A percentile compares a stretch with the other conserved stretches of the same genome.
These are phyloP conservation scores for Amiota mariae DNA, from an alignment of 2,888 invertebrate species.

Conservation along the genomic window DNA sequence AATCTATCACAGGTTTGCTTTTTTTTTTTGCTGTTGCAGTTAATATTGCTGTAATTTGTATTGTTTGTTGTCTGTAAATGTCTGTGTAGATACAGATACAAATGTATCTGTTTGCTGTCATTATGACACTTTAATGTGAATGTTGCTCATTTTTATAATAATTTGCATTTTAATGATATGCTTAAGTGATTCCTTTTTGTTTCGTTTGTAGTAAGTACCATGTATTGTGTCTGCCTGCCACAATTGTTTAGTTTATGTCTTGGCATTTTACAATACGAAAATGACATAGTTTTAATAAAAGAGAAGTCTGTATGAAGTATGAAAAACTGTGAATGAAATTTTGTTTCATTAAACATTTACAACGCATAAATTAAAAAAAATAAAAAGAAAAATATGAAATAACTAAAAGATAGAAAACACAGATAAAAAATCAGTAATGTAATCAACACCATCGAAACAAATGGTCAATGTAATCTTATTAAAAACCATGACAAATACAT, in stretches of 20 bases:
- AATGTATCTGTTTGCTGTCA: slow-evolving; percentile 3
- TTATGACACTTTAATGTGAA: slow-evolving; percentile 29
- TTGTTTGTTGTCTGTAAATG: not conserved
- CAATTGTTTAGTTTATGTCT: not conserved
- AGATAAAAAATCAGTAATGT: not conserved
- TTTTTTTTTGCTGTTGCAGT: too few species aligned
- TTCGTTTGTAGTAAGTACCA: not conserved
- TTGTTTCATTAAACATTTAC: slow-evolving; percentile 20
- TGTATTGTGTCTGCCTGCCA: not conserved
- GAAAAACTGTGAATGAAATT: slow-evolving; percentile 20
- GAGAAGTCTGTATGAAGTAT: not conserved
- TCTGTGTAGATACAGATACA: slow-evolving; percentile 6
- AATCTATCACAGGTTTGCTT: not conserved
- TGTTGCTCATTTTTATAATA: slow-evolving; percentile 9
- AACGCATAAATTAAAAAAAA: slow-evolving; percentile 24
- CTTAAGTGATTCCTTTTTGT: slow-evolving; percentile 16
- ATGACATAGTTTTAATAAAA: too few species aligned
- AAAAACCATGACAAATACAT: not conserved
- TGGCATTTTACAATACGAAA: not conserved
- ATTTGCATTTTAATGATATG: slow-evolving; percentile 26
- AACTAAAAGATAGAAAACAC: not conserved
- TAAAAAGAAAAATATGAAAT: too few species aligned
- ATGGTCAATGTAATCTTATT: slow-evolving; percentile 4
- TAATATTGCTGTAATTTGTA: too few species aligned
- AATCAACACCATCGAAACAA: slow-evolving; percentile 20